Evolutionary conservation across 2,888 invertebrate species (phyloP), one percentile per base, ranked within the genome.

Genomic region (Hirtodrosophila trivittata): DNA sequence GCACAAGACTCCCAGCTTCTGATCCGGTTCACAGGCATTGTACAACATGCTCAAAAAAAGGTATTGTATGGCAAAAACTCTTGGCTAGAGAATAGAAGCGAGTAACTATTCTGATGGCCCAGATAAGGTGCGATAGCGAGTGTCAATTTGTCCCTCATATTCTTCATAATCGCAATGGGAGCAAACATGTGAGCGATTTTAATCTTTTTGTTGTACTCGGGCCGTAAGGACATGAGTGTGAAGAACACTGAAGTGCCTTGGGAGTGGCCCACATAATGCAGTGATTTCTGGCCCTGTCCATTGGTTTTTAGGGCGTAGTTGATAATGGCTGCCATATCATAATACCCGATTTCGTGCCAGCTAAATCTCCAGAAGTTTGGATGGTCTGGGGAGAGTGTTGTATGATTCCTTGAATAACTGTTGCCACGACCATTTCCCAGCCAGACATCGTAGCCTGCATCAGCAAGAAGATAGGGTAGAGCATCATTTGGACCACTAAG

Each of bases 281-380:
- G 63, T 2, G 84, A 49, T 7, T 74, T 35, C 21, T 82, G 82
- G 0, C 67, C 66, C 28, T 75, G 66, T 8, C 81, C 82, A 12
- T 83, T 89, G 5, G 56, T 56, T 0, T 49, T 16, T 4, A 89
- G 50, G 0, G 87, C 75, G 26, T 86, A 88, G 38, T 89, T 88
- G 1, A 89, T 77, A 52, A 84, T 84, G 8, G 81, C 69, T 0
- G 86, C 57, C 0, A 84, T 80, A 25, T 82, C 82, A 87, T 95
- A 93, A 42, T 93, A 89, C 0, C 95, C 97, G 92, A 97, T 95
- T 90, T 98, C 97, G 85, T 98, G 96, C 92, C 95, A 98, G 75
- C 97, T 97, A 14, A 88, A 88, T 4, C 70, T 46, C 88, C 88
- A 89, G 56, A 88, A 88, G 4, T 56, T 2, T 0, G 84, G 75